Percentiles rank a stretch among this genome's conserved stretches.
phyloP scores from a whole-genome alignment of 2,113 vertebrate species.

The Hemicordylus capensis region DNA sequence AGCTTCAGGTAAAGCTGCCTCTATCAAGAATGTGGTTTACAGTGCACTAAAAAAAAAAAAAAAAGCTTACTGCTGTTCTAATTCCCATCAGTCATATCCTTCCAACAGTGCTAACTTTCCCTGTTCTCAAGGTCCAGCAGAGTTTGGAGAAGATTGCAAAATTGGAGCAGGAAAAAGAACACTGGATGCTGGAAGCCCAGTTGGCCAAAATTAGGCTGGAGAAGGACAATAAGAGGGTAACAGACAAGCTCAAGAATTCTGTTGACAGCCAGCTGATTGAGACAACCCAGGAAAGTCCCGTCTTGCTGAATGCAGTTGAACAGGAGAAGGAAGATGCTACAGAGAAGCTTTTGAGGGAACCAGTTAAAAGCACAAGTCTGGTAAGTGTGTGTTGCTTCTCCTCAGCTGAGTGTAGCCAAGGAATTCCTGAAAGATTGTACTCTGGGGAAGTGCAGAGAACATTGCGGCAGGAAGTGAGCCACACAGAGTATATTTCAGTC shows the following conservation, averaged over 20 bases:
- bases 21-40: background rate
- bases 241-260: conserved; percentile 79
- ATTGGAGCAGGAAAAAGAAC: conserved; percentile 98
- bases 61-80: background rate
- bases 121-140: conserved; percentile 87
- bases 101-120: conserved; percentile 30
- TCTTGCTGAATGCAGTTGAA: conserved; percentile 36
- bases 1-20: background rate
- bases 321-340: conserved; percentile 69
- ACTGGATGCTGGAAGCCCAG: conserved; percentile 98
- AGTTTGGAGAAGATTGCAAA: conserved; percentile 96
- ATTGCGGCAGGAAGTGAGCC: too few species aligned
- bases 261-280: conserved; percentile 58
- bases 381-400: conserved; percentile 69
- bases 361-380: conserved; percentile 81
- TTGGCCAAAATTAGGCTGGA: conserved; percentile 93
- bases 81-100: background rate
- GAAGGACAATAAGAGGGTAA: conserved; percentile 89
- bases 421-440: background rate
- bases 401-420: conserved; percentile 14
- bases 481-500: too few species aligned
- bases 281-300: conserved; percentile 65
- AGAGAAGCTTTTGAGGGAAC: conserved; percentile 71
- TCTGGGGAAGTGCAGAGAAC: background rate
- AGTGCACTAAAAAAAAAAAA: too few species aligned